A percentile compares a stretch with the other conserved stretches of the same genome.
Conservation (phyloP, 2,888 invertebrate genomes). For the Lymantria dispar region DNA sequence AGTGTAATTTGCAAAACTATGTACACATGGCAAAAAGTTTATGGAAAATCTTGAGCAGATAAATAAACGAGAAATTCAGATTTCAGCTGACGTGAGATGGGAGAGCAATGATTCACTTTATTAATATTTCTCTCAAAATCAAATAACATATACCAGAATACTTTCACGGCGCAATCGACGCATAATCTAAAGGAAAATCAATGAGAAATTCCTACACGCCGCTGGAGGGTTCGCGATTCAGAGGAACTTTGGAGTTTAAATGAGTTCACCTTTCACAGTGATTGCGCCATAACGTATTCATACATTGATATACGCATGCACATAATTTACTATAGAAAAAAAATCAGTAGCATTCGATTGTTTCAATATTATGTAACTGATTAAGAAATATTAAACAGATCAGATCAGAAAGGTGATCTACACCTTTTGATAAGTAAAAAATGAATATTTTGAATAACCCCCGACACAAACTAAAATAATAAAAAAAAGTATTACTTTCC, state of each 20-base stretch:
- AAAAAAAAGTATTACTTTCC: no score
- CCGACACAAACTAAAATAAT: no score
- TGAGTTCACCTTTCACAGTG: slow-evolving; percentile 50
- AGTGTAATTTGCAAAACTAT: no score
- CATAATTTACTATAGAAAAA: no score
- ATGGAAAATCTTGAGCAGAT: background rate
- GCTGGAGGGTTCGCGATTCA: slow-evolving; percentile 46
- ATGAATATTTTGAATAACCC: no score
- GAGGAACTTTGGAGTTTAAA: slow-evolving; percentile 54
- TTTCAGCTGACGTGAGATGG: background rate
- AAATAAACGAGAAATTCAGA: background rate
- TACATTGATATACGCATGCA: no score
- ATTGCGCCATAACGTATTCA: slow-evolving; percentile 27
- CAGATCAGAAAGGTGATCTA: no score
- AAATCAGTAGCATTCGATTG: no score
- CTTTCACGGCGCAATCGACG: slow-evolving; percentile 60
- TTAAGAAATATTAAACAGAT: no score
- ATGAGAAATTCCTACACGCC: slow-evolving; percentile 66
- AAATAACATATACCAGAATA: slow-evolving; percentile 63
- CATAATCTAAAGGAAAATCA: slow-evolving; percentile 62
- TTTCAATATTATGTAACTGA: no score
- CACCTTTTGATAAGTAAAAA: no score
- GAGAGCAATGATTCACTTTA: slow-evolving; percentile 53
- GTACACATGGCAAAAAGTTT: background rate
- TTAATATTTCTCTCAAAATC: slow-evolving; percentile 64